These are phyloP conservation scores for Azorinus chamasolen DNA, from an alignment of 2,888 invertebrate genomes.

Conservation along the genomic window DNA sequence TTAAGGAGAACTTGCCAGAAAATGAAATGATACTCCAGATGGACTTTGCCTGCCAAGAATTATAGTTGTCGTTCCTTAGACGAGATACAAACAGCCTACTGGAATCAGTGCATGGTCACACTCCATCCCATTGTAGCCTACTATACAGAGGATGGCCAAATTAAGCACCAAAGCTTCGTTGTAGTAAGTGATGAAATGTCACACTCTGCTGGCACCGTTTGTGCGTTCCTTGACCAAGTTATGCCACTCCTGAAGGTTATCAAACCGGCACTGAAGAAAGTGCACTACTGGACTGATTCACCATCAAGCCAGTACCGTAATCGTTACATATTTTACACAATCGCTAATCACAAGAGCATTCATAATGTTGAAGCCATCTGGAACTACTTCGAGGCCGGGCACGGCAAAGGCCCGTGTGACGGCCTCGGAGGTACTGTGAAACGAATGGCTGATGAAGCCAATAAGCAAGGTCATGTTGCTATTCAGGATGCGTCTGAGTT, in stretches of 20 bases:
- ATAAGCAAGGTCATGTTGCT: not conserved
- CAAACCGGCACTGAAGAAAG: slow-evolving; percentile 6
- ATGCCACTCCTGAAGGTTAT: slow-evolving; percentile 31
- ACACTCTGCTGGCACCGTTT: slow-evolving; percentile 49
- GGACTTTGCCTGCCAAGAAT: slow-evolving; percentile 62
- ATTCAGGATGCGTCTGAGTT: slow-evolving; percentile 1
- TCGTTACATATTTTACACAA: slow-evolving; percentile 42
- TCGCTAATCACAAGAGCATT: slow-evolving; percentile 19
- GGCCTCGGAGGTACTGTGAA: slow-evolving; percentile 36
- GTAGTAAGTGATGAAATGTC: slow-evolving; percentile 54
- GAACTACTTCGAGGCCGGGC: slow-evolving; percentile 64
- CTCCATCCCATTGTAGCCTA: too few relatives aligned
- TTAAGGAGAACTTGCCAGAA: slow-evolving; percentile 38
- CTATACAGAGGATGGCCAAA: slow-evolving; percentile 13
- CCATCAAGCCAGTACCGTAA: slow-evolving; percentile 60
- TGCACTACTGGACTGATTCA: slow-evolving; percentile 59
- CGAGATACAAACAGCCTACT: slow-evolving; percentile 55
- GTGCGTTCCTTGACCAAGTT: slow-evolving; percentile 49
- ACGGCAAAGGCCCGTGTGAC: slow-evolving; percentile 64
- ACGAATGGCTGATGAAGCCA: not conserved
- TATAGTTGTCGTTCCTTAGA: slow-evolving; percentile 47
- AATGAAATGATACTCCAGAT: slow-evolving; percentile 55
- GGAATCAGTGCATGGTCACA: too few relatives aligned
- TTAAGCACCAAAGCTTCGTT: slow-evolving; percentile 46
- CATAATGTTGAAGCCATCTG: slow-evolving; percentile 41